A percentile compares a stretch with the other conserved stretches of the same genome.
Evolutionary conservation across 2,888 invertebrate species (phyloP).

Genomic region (Pachymerium ferrugineum): DNA sequence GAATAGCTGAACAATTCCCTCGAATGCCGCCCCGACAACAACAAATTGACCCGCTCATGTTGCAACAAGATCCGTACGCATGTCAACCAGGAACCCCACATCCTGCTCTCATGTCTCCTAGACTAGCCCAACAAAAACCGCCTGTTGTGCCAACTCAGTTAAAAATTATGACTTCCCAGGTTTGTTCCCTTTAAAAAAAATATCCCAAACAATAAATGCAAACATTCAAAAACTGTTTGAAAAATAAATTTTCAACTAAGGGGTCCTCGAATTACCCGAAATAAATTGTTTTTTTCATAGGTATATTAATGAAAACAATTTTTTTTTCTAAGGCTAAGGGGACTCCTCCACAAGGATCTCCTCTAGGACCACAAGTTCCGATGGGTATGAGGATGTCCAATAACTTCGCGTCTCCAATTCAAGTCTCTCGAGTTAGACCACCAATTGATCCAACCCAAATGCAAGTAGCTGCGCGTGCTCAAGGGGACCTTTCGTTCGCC

Average conservation of each 20-base stretch:
- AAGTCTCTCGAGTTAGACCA: conserved; percentile 46
- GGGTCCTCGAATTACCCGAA: too few species aligned
- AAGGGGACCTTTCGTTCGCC: conserved; percentile 30
- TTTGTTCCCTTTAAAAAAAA: background rate
- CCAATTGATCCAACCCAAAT: conserved; percentile 36
- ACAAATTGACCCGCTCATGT: conserved; percentile 10
- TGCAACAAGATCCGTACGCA: conserved; percentile 20
- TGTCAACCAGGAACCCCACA: conserved; percentile 34
- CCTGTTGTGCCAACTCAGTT: conserved; percentile 32
- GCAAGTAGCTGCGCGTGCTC: conserved; percentile 30
- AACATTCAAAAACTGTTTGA: too few species aligned
- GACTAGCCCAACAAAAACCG: background rate
- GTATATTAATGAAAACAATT: too few species aligned
- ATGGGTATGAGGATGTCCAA: conserved; percentile 29
- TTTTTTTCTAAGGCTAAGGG: conserved; percentile 31
- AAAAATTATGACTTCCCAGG: conserved; percentile 26
- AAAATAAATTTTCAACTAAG: too few species aligned
- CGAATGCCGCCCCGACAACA: conserved; percentile 37
- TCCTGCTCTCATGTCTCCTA: conserved; percentile 2
- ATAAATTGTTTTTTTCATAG: too few species aligned
- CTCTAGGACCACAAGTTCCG: conserved; percentile 34
- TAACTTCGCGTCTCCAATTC: conserved; percentile 42
- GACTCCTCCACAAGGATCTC: conserved; percentile 28
- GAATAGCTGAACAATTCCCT: too few species aligned
- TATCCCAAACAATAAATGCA: too few species aligned